Evolutionary conservation across 2,113 vertebrate species (phyloP).

Genomic region (Corythornis cristatus): DNA sequence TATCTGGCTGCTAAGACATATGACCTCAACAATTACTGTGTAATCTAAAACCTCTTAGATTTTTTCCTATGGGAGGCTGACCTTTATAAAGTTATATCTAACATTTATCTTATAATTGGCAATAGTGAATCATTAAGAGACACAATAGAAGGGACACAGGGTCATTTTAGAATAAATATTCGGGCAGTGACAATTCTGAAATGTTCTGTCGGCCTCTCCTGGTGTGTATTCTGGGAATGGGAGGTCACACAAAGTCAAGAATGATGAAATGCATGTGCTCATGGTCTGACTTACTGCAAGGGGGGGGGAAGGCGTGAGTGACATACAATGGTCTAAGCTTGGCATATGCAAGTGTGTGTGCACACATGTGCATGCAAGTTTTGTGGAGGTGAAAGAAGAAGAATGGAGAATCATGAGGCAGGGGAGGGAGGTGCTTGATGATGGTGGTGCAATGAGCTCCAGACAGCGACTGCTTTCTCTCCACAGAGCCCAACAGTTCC

Average conservation of each 20-base stretch:
- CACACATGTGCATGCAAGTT: background rate
- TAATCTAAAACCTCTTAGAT: background rate
- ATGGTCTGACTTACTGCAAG: background rate
- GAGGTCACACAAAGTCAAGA: background rate
- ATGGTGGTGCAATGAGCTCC: constrained; percentile 38
- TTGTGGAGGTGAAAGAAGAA: background rate
- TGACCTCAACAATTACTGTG: background rate
- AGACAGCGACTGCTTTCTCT: constrained; percentile 70
- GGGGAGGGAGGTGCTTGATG: background rate
- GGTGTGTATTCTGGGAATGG: background rate
- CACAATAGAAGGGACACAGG: background rate
- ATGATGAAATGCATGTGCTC: background rate
- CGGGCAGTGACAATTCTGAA: background rate
- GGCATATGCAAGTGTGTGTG: background rate
- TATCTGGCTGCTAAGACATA: background rate
- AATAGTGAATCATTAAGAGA: background rate
- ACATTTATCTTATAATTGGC: constrained; percentile 7
- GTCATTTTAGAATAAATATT: constrained; percentile 3
- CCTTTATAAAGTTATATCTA: constrained; percentile 1
- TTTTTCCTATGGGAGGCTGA: background rate
- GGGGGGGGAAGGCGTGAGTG: background rate
- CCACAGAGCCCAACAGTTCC: constrained; percentile 56
- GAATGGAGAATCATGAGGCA: background rate
- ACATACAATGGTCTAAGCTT: background rate
- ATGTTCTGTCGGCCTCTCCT: background rate